Evolutionary conservation across 2,113 vertebrate species (phyloP).

Genomic region (Solenodon paradoxus): DNA sequence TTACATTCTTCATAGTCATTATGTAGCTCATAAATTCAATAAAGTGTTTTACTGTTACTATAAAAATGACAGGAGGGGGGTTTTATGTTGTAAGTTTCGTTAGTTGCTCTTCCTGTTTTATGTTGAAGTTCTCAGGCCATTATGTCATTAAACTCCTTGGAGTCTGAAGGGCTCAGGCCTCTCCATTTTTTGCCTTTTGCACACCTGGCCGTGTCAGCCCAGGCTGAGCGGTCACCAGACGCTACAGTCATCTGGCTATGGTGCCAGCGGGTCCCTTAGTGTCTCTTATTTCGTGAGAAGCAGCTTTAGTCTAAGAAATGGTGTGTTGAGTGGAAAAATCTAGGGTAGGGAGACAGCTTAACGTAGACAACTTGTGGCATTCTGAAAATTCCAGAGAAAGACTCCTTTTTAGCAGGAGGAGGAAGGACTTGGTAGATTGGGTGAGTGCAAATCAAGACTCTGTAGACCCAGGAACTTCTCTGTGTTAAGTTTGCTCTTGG

Average conservation of each 20-base stretch:
- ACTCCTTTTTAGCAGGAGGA: neutral
- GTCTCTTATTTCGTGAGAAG: neutral
- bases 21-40: conserved; percentile 91
- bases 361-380: neutral
- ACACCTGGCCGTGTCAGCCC: neutral
- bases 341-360: neutral
- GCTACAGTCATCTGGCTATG: neutral
- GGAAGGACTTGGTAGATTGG: neutral
- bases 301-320: neutral
- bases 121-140: conserved; percentile 84
- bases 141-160: conserved; percentile 87
- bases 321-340: neutral
- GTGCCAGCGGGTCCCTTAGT: neutral
- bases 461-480: neutral
- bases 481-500: neutral
- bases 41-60: conserved; percentile 90
- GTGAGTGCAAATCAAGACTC: neutral
- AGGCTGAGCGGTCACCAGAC: neutral
- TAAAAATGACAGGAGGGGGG: conserved; percentile 92
- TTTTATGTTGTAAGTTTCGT: conserved; percentile 89
- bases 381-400: neutral
- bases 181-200: conserved; percentile 51
- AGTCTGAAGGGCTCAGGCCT: conserved; percentile 84
- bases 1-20: conserved; percentile 89
- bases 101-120: conserved; percentile 87